Conservation (phyloP, 2,888 invertebrate species). For the Agrochola circellaris region DNA sequence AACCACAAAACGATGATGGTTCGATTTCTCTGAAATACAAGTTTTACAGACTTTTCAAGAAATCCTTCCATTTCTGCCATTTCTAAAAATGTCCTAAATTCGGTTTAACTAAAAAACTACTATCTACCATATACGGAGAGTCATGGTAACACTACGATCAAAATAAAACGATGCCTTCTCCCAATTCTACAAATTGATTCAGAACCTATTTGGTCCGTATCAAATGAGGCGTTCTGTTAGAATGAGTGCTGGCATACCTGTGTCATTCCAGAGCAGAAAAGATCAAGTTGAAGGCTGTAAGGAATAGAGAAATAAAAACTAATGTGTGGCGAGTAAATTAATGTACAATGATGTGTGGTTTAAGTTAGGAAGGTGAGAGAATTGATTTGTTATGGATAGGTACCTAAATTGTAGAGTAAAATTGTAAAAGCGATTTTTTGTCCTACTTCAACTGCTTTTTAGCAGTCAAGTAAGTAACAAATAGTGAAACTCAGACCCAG, state of each 20-base stretch:
- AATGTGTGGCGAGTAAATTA: constrained; percentile 10
- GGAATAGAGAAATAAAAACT: constrained; percentile 16
- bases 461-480: too few species aligned
- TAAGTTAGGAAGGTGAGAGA: too few species aligned
- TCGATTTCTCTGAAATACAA: not conserved
- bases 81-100: not conserved
- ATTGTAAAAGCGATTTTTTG: too few species aligned
- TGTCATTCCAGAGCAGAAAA: constrained; percentile 53
- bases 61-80: not conserved
- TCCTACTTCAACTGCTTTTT: too few species aligned
- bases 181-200: constrained; percentile 82
- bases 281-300: constrained; percentile 1
- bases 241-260: constrained; percentile 65
- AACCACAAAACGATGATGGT: not conserved
- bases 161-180: constrained; percentile 70
- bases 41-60: not conserved
- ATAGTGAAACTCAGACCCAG: too few species aligned
- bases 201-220: constrained; percentile 76
- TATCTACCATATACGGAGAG: not conserved
- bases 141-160: constrained; percentile 62
- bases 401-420: too few species aligned
- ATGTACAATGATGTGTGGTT: not conserved
- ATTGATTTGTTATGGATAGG: too few species aligned
- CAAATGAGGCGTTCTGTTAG: constrained; percentile 70
- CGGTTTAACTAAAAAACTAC: not conserved